Conservation (phyloP, 2,113 vertebrate species). For the Prionailurus viverrinus region DNA sequence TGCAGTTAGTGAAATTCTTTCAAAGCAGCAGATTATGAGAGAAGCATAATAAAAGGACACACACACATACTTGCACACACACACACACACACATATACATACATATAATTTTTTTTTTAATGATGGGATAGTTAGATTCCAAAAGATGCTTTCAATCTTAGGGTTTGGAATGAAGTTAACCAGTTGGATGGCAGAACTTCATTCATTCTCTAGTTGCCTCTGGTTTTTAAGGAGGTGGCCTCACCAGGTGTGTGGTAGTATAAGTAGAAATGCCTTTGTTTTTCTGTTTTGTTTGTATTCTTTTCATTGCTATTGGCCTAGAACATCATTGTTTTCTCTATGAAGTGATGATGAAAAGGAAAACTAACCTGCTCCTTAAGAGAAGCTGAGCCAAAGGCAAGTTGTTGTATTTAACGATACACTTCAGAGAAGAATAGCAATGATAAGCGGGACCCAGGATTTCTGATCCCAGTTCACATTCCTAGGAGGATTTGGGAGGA, state of each 20-base stretch:
- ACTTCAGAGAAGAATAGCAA: not conserved
- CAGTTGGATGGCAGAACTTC: not conserved
- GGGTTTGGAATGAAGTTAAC: not conserved
- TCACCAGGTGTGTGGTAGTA: not conserved
- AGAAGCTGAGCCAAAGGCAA: not conserved
- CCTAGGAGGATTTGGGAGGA: not conserved
- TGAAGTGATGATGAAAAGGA: not conserved
- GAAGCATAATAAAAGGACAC: not conserved
- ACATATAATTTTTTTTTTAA: not conserved
- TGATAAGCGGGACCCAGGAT: not conserved
- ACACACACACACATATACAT: not conserved
- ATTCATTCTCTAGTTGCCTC: not conserved
- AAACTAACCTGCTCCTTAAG: not conserved
- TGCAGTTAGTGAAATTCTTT: conserved; percentile 34
- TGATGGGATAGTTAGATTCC: not conserved
- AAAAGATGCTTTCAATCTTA: not conserved
- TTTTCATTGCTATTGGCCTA: not conserved
- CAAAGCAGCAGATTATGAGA: not conserved
- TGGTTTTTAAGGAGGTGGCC: not conserved
- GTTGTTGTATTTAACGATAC: not conserved
- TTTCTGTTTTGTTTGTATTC: not conserved
- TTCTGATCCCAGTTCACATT: not conserved
- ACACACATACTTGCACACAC: accelerated
- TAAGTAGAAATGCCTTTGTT: not conserved
- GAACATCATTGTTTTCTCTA: not conserved